These are phyloP conservation scores for Ceratitis capitata DNA, from an alignment of 1,140 invertebrate genomes.

Conservation along the genomic window DNA sequence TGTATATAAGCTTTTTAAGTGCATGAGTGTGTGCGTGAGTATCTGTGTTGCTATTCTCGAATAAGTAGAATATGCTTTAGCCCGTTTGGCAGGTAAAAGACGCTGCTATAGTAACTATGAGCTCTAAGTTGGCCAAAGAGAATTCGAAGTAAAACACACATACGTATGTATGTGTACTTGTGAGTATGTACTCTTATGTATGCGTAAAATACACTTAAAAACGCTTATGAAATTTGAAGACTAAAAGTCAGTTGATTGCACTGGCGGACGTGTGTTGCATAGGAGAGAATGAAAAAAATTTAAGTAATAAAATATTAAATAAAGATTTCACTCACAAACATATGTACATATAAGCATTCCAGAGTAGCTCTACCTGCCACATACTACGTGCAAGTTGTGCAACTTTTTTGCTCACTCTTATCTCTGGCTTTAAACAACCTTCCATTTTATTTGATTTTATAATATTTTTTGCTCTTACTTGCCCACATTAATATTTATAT, in stretches of 20 bases:
- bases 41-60: not conserved
- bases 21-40: not conserved
- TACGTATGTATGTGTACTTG: not conserved
- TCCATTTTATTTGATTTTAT: not conserved
- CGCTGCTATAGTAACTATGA: no score
- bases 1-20: not conserved
- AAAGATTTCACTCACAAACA: not conserved
- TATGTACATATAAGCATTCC: not conserved
- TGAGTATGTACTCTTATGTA: not conserved
- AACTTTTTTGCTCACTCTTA: slow-evolving; percentile 22
- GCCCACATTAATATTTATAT: not conserved
- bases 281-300: not conserved
- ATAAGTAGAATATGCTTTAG: not conserved
- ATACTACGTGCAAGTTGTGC: not conserved
- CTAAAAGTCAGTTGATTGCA: slow-evolving; percentile 17
- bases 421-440: not conserved
- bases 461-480: no score
- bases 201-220: not conserved
- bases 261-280: not conserved
- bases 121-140: slow-evolving; percentile 24
- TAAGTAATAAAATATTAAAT: no score
- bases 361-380: not conserved
- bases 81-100: not conserved
- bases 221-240: not conserved
- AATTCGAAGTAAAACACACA: not conserved